Percentiles rank a stretch among this genome's conserved stretches.
Conservation (phyloP, 2,113 vertebrate species). For the Lepus europaeus region DNA sequence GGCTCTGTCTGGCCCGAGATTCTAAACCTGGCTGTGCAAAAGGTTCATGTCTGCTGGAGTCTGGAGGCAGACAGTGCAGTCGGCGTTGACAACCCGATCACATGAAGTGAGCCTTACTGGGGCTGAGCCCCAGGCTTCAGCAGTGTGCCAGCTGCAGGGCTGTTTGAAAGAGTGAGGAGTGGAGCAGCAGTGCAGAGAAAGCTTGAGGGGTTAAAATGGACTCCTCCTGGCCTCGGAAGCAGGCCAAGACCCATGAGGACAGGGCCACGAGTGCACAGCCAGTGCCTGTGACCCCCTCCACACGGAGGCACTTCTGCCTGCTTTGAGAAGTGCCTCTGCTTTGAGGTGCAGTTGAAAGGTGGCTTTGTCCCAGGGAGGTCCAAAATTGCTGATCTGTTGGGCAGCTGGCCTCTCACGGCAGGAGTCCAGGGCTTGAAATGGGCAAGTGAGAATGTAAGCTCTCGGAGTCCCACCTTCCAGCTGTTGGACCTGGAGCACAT, state of each 20-base stretch:
- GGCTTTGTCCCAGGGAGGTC: background rate
- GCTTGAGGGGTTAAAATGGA: slow-evolving; percentile 51
- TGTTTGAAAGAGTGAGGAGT: background rate
- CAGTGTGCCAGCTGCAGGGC: slow-evolving; percentile 67
- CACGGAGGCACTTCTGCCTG: slow-evolving; percentile 56
- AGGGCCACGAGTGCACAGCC: slow-evolving; percentile 68
- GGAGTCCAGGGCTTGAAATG: background rate
- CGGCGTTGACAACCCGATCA: background rate
- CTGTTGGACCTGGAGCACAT: background rate
- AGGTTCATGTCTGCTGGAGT: background rate
- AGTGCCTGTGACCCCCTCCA: background rate
- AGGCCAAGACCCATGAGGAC: slow-evolving; percentile 44
- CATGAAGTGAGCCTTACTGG: background rate
- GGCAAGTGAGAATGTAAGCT: background rate
- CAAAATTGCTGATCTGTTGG: background rate
- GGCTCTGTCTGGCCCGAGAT: background rate
- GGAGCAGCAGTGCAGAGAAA: background rate
- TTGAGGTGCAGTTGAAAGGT: slow-evolving; percentile 68
- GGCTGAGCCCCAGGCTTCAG: background rate
- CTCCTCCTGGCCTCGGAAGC: background rate
- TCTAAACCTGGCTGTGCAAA: background rate
- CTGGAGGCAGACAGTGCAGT: background rate
- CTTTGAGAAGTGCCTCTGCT: background rate
- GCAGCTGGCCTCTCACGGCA: background rate
- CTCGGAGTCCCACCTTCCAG: background rate